These are phyloP conservation scores for Trypoxylus dichotomus DNA, from an alignment of 1,140 invertebrate genomes.

Conservation along the genomic window DNA sequence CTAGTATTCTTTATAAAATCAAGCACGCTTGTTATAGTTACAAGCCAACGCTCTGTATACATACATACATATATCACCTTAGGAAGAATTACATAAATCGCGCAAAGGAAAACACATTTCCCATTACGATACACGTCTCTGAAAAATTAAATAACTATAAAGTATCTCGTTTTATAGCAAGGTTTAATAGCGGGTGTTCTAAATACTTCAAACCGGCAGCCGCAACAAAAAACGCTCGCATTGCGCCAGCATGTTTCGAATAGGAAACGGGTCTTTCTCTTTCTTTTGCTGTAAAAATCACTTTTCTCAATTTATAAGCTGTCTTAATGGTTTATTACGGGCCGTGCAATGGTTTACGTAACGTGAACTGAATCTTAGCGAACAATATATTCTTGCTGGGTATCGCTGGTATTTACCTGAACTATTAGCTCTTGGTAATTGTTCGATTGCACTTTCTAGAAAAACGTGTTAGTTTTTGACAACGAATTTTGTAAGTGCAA, in stretches of 20 bases:
- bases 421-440: neutral
- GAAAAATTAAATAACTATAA: conserved; percentile 17
- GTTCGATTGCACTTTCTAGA: neutral
- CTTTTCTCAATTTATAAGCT: conserved; percentile 21
- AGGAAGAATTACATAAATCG: conserved; percentile 13
- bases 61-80: neutral
- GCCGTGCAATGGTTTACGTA: conserved; percentile 2
- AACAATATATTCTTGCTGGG: neutral
- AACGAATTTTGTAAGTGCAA: neutral
- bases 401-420: neutral
- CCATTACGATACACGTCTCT: neutral
- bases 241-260: conserved; percentile 17
- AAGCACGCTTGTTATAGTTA: neutral
- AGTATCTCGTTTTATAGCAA: neutral
- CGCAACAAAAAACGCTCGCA: neutral
- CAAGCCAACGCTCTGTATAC: neutral
- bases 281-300: conserved; percentile 13
- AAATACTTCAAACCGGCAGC: conserved; percentile 21
- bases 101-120: neutral
- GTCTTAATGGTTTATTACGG: conserved; percentile 21
- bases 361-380: neutral
- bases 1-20: neutral
- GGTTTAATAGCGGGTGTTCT: neutral
- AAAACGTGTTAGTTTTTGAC: neutral
- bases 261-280: conserved; percentile 21